These are phyloP conservation scores for Smithornis capensis DNA, from an alignment of 2,113 vertebrate species.

Conservation along the genomic window DNA sequence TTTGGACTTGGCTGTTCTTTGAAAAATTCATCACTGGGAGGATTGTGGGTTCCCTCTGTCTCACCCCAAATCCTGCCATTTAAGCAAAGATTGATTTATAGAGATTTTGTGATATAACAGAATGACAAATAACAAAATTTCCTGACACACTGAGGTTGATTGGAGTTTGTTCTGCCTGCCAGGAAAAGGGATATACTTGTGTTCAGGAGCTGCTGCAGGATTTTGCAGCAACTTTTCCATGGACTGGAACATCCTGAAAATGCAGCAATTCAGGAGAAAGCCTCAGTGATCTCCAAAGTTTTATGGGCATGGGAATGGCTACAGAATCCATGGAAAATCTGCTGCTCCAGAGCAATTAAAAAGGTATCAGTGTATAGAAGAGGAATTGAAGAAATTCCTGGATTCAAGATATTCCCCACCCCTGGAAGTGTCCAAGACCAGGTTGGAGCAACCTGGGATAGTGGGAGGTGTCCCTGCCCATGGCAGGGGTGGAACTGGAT, in stretches of 20 bases:
- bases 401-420: accelerated
- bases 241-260: neutral
- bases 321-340: neutral
- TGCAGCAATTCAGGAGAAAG: neutral
- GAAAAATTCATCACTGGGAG: neutral
- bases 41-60: neutral
- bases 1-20: neutral
- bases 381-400: neutral
- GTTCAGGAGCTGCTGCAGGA: neutral
- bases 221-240: neutral
- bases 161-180: constrained; percentile 40
- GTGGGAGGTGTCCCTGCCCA: neutral
- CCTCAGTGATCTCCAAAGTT: neutral
- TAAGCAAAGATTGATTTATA: constrained; percentile 42
- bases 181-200: neutral
- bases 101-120: neutral
- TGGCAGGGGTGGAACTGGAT: neutral
- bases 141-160: constrained; percentile 34
- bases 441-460: accelerated
- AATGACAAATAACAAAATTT: constrained; percentile 23
- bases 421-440: neutral
- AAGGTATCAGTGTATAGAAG: neutral
- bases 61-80: neutral
- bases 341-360: neutral
- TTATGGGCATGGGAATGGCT: neutral